Evolutionary conservation across 2,888 invertebrate genomes (phyloP).

Genomic region (Apeira syringaria): DNA sequence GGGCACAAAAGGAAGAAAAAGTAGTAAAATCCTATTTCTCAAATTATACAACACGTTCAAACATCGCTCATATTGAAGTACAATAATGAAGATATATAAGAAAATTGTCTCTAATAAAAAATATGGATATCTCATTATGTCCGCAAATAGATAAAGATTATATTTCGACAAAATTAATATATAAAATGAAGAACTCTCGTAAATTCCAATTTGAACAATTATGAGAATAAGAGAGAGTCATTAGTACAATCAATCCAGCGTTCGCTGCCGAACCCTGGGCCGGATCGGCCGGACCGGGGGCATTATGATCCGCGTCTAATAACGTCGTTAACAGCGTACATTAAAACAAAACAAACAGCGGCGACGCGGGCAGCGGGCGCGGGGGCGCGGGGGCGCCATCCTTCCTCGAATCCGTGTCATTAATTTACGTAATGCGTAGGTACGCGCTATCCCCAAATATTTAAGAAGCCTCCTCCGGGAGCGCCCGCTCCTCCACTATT

Average conservation of each 20-base stretch:
- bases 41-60: too few species aligned
- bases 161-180: slow-evolving; percentile 59
- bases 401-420: slow-evolving; percentile 84
- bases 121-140: too few species aligned
- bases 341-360: slow-evolving; percentile 83
- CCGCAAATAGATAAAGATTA: slow-evolving; percentile 52
- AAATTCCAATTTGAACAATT: slow-evolving; percentile 73
- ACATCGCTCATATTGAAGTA: too few species aligned
- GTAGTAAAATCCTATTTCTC: too few species aligned
- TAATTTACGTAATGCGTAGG: slow-evolving; percentile 84
- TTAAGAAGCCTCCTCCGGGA: slow-evolving; percentile 84
- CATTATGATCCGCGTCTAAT: slow-evolving; percentile 78
- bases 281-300: slow-evolving; percentile 19
- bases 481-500: slow-evolving; percentile 80
- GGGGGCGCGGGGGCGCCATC: slow-evolving; percentile 76
- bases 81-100: too few species aligned
- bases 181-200: slow-evolving; percentile 40
- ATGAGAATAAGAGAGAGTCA: slow-evolving; percentile 74
- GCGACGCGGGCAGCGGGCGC: slow-evolving; percentile 51
- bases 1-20: too few species aligned
- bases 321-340: slow-evolving; percentile 81
- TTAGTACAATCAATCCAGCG: slow-evolving; percentile 71
- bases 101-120: too few species aligned
- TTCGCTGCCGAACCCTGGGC: slow-evolving; percentile 32
- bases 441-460: slow-evolving; percentile 85